phyloP scores from a whole-genome alignment of 2,113 vertebrate species.

The Malurus melanocephalus region DNA sequence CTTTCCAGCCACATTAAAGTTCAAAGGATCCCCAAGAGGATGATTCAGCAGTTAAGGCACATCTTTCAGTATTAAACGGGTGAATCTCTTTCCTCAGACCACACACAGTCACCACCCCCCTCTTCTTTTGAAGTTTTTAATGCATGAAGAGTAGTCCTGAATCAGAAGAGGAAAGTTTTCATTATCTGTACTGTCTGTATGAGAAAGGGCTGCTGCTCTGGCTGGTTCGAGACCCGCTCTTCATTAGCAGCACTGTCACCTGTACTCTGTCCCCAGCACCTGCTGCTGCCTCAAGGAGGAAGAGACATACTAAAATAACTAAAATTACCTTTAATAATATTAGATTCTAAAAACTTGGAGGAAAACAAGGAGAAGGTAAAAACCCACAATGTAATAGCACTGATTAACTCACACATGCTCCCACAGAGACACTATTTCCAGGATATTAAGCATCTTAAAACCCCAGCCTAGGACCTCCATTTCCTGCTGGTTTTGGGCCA shows the following conservation, averaged over 20 bases:
- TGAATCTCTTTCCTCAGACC: not conserved
- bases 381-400: not conserved
- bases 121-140: not conserved
- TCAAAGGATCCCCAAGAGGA: not conserved
- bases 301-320: not conserved
- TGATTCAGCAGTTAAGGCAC: not conserved
- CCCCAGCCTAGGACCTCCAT: not conserved
- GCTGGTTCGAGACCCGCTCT: not conserved
- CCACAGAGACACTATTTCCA: not conserved
- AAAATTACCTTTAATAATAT: not conserved
- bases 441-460: not conserved
- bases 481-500: not conserved
- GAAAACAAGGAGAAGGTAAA: not conserved
- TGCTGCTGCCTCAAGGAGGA: not conserved
- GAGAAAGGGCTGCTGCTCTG: too few relatives aligned
- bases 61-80: not conserved
- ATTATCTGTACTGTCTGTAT: not conserved
- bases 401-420: not conserved
- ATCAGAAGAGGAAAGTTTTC: not conserved
- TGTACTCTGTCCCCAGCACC: not conserved
- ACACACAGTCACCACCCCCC: not conserved
- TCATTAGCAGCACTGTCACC: not conserved
- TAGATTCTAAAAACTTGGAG: not conserved
- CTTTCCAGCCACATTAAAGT: not conserved
- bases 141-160: not conserved